phyloP scores from a whole-genome alignment of 2,113 vertebrate species.

The Columba livia region DNA sequence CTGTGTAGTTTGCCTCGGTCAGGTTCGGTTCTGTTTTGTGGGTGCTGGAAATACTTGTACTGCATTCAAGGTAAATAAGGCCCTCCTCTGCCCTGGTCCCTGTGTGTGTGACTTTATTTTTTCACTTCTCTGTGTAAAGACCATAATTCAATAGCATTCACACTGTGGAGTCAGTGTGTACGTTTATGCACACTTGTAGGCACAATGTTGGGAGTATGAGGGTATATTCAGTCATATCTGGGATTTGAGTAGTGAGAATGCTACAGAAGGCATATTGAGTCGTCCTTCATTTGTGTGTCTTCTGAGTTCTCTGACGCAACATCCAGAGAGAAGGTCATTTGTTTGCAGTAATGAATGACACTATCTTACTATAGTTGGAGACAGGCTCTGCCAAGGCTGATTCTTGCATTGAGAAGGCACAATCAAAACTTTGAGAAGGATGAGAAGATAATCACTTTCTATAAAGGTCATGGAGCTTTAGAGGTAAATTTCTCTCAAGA shows the following conservation, averaged over 20 bases:
- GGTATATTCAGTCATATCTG: not conserved
- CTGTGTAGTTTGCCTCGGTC: not conserved
- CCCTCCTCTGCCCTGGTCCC: not conserved
- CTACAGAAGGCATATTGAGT: not conserved
- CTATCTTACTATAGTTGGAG: not conserved
- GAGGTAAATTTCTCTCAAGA: not conserved
- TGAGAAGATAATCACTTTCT: not conserved
- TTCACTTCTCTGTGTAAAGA: not conserved
- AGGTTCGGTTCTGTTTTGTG: not conserved
- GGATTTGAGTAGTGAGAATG: fast-evolving
- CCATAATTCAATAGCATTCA: not conserved
- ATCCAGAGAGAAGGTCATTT: not conserved
- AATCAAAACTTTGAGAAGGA: not conserved
- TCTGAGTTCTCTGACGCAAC: not conserved
- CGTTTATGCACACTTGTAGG: not conserved
- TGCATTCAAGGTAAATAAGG: too few species aligned
- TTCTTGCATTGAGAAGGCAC: not conserved
- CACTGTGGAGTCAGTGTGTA: not conserved
- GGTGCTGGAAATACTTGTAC: not conserved
- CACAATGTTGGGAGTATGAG: not conserved
- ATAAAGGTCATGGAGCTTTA: not conserved
- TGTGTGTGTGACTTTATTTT: not conserved
- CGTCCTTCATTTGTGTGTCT: not conserved
- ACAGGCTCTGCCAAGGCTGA: not conserved
- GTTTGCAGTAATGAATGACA: not conserved